phyloP scores from a whole-genome alignment of 2,113 vertebrate species.

The Hepsetus odoe region DNA sequence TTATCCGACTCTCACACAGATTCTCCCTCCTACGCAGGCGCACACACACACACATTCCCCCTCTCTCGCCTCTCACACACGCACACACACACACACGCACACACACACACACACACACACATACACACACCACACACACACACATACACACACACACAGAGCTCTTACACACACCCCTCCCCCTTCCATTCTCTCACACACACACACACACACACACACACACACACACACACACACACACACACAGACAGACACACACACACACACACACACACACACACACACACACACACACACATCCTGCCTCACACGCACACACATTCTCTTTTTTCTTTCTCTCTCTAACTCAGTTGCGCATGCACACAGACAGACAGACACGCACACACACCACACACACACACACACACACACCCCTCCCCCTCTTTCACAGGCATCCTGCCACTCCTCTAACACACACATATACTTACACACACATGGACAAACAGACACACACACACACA shows the following conservation, averaged over 20 bases:
- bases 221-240: constrained; percentile 39
- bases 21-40: constrained; percentile 65
- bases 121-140: constrained; percentile 36
- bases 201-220: constrained; percentile 28
- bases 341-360: constrained; percentile 45
- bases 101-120: constrained; percentile 25
- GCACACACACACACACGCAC: constrained; percentile 31
- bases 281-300: constrained; percentile 46
- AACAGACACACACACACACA: constrained; percentile 22
- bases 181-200: constrained; percentile 38
- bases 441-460: constrained; percentile 55
- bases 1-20: constrained; percentile 53
- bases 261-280: constrained; percentile 30
- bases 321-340: constrained; percentile 34
- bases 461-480: constrained; percentile 36
- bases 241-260: constrained; percentile 14
- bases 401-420: constrained; percentile 46
- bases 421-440: constrained; percentile 58
- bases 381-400: constrained; percentile 25
- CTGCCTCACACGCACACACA: constrained; percentile 32
- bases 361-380: constrained; percentile 49
- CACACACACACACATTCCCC: constrained; percentile 56
- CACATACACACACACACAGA: constrained; percentile 30
- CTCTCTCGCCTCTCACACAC: constrained; percentile 40
- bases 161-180: constrained; percentile 42